These are phyloP conservation scores for Botia almorhae DNA, from an alignment of 2,797 vertebrate genomes.

Conservation along the genomic window DNA sequence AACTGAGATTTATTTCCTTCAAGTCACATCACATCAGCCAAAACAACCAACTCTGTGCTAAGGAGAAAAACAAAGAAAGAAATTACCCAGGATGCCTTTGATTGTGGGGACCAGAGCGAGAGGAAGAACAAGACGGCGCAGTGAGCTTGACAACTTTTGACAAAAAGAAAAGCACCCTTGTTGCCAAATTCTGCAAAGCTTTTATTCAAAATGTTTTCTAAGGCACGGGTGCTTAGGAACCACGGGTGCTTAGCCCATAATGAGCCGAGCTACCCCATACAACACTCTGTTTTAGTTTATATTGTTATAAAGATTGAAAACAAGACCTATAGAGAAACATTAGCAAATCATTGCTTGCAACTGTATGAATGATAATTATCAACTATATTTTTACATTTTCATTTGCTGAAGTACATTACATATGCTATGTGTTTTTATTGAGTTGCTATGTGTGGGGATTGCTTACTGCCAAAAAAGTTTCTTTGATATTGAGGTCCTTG, in stretches of 20 bases:
- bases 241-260: background rate
- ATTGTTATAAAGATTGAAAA: background rate
- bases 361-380: background rate
- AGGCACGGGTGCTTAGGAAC: conserved; percentile 7
- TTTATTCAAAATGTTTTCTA: conserved; percentile 10
- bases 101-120: conserved; percentile 5
- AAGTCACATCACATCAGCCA: conserved; percentile 42
- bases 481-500: background rate
- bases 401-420: background rate
- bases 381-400: background rate
- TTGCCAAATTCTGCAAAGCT: conserved; percentile 16
- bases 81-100: conserved; percentile 2
- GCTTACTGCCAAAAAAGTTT: background rate
- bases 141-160: conserved; percentile 18
- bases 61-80: conserved; percentile 10
- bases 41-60: conserved; percentile 9
- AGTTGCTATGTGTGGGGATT: background rate
- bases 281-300: background rate
- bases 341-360: background rate
- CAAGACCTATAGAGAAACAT: background rate
- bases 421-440: background rate
- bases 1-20: conserved; percentile 31
- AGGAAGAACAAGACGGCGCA: conserved; percentile 15
- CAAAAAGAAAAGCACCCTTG: background rate
- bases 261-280: background rate